Conservation (phyloP, 1,140 invertebrate species). For the Euwallacea similis region DNA sequence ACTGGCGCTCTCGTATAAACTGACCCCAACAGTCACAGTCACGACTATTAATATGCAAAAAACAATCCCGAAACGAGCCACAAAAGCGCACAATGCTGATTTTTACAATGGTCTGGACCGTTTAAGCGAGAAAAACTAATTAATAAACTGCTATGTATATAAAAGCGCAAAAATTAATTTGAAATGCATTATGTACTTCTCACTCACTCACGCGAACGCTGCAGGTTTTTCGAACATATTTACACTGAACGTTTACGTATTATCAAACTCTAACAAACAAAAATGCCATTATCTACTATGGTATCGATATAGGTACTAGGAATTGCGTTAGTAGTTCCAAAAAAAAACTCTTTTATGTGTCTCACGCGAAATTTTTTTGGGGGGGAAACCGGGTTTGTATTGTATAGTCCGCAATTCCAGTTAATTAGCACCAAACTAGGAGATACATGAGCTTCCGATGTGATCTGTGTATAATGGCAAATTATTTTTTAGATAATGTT, state of each 20-base stretch:
- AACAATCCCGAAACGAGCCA: neutral
- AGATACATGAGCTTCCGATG: neutral
- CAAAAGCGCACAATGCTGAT: neutral
- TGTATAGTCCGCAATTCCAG: neutral
- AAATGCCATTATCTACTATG: conserved; percentile 9
- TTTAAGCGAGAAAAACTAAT: neutral
- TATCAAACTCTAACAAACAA: conserved; percentile 14
- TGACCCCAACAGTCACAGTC: neutral
- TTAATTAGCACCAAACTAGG: neutral
- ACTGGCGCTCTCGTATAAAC: too few relatives aligned
- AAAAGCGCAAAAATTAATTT: conserved; percentile 10
- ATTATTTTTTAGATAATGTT: neutral
- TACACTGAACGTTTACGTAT: neutral
- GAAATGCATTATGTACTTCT: neutral
- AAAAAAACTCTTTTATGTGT: neutral
- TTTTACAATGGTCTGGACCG: neutral
- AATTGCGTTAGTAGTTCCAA: neutral
- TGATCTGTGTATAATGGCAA: neutral
- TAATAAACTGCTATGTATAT: neutral
- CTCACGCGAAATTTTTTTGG: neutral
- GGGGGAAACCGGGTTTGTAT: neutral
- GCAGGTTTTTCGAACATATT: conserved; percentile 8
- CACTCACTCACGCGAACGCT: neutral
- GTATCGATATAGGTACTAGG: too few relatives aligned
- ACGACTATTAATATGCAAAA: neutral